Base-by-base conservation (phyloP, 2,113 vertebrate genomes). In the Proteles cristata region DNA sequence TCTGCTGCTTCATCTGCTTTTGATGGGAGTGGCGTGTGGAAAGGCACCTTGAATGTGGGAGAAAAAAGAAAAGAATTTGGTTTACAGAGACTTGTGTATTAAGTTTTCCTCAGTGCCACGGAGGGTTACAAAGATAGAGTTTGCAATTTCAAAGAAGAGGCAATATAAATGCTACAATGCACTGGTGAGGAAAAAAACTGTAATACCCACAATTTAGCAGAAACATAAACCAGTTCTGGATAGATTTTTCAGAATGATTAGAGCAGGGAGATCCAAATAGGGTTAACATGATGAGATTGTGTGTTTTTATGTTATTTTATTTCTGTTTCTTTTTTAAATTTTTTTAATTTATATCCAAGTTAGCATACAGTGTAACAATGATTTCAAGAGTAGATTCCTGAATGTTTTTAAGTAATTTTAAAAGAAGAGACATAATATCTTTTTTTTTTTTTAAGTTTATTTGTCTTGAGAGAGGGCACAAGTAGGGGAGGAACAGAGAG, bases 61-160 rank as follows among this genome's bases (percentile, higher is more conserved):
- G 88, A 50, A 79, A 68, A 93, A 80, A 11, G 15, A 90, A 84
- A 96, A 86, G 66, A 88, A 85, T 95, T 63, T 80, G 33, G 80
- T 74, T 94, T 73, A 31, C 58, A 90, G n/a, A 84, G 63, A 80
- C 45, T 5, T 5, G 26, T 12, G 55, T 71, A 69, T 31, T 63
- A 86, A 50, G 19, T 82, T 39, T 91, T 88, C 61, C 16, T 83
- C 26, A 3, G 31, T 58, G 58, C 71, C 65, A 3, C 86, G 92
- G 7, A 66, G 9, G 48, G 66, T 88, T 85, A 35, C 35, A 81
- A 73, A 69, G 45, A 83, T 68, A 61, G 73, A 76, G 45, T 84
- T 83, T 43, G 21, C 77, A 66, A 10, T 81, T 58, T 90, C 87
- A 83, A 93, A 39, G 55, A 71, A 84, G 74, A 87, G 16, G 28